Conservation (phyloP, 2,888 invertebrate species). For the Liposcelis brunnea region DNA sequence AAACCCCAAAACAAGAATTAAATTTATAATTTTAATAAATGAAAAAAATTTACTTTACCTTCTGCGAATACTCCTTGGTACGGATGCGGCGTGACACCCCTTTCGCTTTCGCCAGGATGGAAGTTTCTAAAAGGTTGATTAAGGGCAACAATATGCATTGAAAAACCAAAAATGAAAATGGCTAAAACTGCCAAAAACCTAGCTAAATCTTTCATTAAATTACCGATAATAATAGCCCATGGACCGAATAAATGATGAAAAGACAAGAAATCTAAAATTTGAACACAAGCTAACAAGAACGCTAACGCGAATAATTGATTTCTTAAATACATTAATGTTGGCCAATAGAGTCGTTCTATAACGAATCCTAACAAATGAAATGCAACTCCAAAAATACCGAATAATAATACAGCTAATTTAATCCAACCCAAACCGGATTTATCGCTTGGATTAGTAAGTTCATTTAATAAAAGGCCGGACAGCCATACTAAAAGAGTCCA, state of each 20-base stretch:
- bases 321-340: conserved; percentile 78
- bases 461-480: conserved; percentile 84
- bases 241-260: conserved; percentile 99
- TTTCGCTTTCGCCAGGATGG: conserved; percentile 39
- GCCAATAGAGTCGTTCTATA: conserved; percentile 50
- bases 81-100: conserved; percentile 18
- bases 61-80: conserved; percentile 45
- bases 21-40: not conserved
- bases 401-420: conserved; percentile 67
- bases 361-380: conserved; percentile 71
- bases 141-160: conserved; percentile 88
- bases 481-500: conserved; percentile 90
- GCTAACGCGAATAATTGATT: conserved; percentile 95
- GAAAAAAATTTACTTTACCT: conserved; percentile 39
- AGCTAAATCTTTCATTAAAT: conserved; percentile 84
- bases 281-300: conserved; percentile 89
- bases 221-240: conserved; percentile 99
- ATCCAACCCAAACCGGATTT: conserved; percentile 93
- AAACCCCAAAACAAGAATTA: not conserved
- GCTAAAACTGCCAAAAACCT: conserved; percentile 92
- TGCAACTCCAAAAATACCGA: conserved; percentile 79
- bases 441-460: conserved; percentile 94
- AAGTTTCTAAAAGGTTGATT: conserved; percentile 81
- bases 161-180: conserved; percentile 97
- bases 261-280: conserved; percentile 91